Evolutionary conservation across 1,140 invertebrate species (phyloP).

Genomic region (Drosophila willistoni): DNA sequence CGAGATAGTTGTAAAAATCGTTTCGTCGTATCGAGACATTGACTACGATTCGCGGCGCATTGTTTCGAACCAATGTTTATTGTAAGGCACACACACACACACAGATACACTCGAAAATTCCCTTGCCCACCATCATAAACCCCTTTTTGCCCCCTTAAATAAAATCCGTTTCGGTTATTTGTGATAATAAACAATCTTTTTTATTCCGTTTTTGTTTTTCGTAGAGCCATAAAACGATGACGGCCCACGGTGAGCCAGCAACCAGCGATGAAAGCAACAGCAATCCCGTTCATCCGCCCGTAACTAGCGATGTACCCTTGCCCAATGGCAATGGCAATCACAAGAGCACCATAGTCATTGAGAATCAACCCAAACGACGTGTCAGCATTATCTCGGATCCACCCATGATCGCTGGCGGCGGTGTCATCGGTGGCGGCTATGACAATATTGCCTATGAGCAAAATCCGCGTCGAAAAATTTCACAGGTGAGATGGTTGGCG

Average conservation of each 20-base stretch:
- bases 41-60: constrained; percentile 30
- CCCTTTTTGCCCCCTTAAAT: too few species aligned
- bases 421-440: constrained; percentile 56
- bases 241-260: constrained; percentile 63
- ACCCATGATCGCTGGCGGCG: constrained; percentile 38
- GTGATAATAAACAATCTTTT: constrained; percentile 19
- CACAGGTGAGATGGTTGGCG: constrained; percentile 67
- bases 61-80: constrained; percentile 40
- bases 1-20: constrained; percentile 74
- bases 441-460: constrained; percentile 81
- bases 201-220: constrained; percentile 1
- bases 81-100: constrained; percentile 32
- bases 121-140: constrained; percentile 11
- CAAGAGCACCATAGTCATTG: constrained; percentile 68
- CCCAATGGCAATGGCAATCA: constrained; percentile 59
- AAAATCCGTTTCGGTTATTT: constrained; percentile 13
- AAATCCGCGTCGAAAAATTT: constrained; percentile 81
- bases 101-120: too few species aligned
- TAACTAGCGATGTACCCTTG: constrained; percentile 54
- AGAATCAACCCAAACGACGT: constrained; percentile 76
- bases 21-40: constrained; percentile 40
- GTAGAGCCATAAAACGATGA: constrained; percentile 55
- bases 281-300: constrained; percentile 28
- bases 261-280: constrained; percentile 44
- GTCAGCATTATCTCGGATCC: constrained; percentile 81